Evolutionary conservation across 2,113 vertebrate genomes (phyloP), one percentile per base, ranked within the genome.

Genomic region (Perca fluviatilis): DNA sequence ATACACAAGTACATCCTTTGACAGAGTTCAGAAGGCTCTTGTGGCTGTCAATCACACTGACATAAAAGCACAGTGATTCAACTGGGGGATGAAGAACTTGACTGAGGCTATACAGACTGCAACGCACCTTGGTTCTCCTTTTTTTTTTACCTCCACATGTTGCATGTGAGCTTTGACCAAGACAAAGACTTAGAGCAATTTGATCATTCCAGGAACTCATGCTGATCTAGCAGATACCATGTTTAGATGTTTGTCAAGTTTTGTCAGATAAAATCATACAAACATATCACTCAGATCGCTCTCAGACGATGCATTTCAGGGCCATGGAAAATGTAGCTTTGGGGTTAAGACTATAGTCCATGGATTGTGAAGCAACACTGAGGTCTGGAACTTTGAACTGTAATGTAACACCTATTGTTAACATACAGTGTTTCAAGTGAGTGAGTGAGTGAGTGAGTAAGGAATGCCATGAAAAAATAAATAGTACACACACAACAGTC

Each of bases 41-140:
- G 77, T 74, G 86, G 76, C 92, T 90, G 91, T 82, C 91, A 90
- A 88, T 93, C 92, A 91, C 61, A 69, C 72, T n/a, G 53, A 84
- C 74, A 64, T 81, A 80, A 91, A 91, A 89, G 75, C 79, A 69
- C 19, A 14, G 51, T 30, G 80, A 89, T 89, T 88, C 76, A 74
- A 56, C 76, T 3, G 1, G 23, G 68, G 86, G 71, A 77, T 86
- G 83, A 87, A 86, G 54, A 83, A 92, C 84, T 86, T 77, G 54
- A 77, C 87, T 78, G 36, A 65, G 74, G 79, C 84, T 88, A 69
- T 80, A 67, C 46, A 72, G 83, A 11, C 47, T 36, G 43, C 69
- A 61, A 8, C 64, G 67, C 49, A 56, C 57, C 50, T 47, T 49
- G n/a, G 10, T 66, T 80, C 43, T 36, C 43, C 12, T 30, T 58